phyloP scores from a whole-genome alignment of 2,113 vertebrate genomes.

The Dryoscopus gambensis region DNA sequence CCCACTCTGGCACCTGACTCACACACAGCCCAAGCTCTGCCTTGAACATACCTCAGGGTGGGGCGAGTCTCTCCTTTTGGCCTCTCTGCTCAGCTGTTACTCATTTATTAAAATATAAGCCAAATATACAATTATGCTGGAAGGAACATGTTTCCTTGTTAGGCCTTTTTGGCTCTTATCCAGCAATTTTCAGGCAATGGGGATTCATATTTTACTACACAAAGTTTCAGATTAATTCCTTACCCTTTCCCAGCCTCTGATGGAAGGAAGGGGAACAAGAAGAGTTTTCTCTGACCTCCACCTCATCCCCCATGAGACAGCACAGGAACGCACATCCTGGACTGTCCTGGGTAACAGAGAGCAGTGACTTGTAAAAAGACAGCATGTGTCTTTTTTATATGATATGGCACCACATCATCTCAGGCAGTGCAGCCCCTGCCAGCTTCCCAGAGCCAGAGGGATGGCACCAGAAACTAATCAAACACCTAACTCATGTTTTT shows the following conservation, averaged over 20 bases:
- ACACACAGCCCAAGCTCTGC: neutral
- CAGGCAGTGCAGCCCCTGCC: neutral
- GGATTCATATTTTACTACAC: neutral
- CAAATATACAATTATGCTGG: constrained; percentile 2
- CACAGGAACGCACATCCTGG: accelerated
- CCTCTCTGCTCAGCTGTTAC: constrained; percentile 47
- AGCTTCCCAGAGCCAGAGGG: neutral
- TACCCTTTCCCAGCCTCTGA: neutral
- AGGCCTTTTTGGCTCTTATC: neutral
- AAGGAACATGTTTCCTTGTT: neutral
- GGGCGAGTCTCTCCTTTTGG: neutral
- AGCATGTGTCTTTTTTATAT: neutral
- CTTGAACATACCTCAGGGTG: neutral
- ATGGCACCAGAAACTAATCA: neutral
- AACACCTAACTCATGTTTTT: neutral
- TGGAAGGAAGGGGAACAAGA: neutral
- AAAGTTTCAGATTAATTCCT: neutral
- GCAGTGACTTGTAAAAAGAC: neutral
- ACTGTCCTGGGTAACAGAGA: neutral
- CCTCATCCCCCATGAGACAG: neutral
- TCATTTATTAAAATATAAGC: constrained; percentile 50
- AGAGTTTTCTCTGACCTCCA: neutral
- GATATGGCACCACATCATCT: neutral
- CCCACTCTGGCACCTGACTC: neutral
- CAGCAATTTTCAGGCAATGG: neutral